phyloP scores from a whole-genome alignment of 2,888 invertebrate genomes.

The Drosophila dives region DNA sequence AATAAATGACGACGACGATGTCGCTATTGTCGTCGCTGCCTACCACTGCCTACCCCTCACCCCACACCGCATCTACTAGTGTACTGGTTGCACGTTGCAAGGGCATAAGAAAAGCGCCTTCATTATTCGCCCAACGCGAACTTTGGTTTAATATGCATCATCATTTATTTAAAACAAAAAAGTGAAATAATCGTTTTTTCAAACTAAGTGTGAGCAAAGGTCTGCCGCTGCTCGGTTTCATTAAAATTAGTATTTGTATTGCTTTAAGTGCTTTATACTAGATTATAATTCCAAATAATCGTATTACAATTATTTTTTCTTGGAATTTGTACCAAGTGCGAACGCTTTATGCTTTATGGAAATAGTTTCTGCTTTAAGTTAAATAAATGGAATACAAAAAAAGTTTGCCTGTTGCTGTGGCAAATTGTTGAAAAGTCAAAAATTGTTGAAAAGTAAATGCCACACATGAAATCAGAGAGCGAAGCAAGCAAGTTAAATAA shows the following conservation, averaged over 20 bases:
- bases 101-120: conserved; percentile 45
- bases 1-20: conserved; percentile 64
- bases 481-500: conserved; percentile 13
- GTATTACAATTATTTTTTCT: not conserved
- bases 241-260: not conserved
- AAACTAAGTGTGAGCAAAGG: not conserved
- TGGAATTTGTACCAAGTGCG: not conserved
- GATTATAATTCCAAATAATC: not conserved
- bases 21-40: conserved; percentile 27
- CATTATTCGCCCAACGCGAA: conserved; percentile 24
- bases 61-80: conserved; percentile 4
- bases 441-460: not conserved
- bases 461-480: conserved; percentile 28
- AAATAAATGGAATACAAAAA: not conserved
- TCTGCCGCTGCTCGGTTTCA: not conserved
- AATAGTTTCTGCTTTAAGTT: not conserved
- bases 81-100: conserved; percentile 15
- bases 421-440: conserved; percentile 2
- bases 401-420: conserved; percentile 1
- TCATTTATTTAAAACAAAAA: not conserved
- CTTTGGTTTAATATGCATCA: conserved; percentile 29
- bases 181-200: not conserved
- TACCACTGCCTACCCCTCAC: conserved; percentile 4
- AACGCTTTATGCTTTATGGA: not conserved
- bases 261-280: not conserved